Conservation (phyloP, 2,888 invertebrate genomes). For the Beris chalybata region DNA sequence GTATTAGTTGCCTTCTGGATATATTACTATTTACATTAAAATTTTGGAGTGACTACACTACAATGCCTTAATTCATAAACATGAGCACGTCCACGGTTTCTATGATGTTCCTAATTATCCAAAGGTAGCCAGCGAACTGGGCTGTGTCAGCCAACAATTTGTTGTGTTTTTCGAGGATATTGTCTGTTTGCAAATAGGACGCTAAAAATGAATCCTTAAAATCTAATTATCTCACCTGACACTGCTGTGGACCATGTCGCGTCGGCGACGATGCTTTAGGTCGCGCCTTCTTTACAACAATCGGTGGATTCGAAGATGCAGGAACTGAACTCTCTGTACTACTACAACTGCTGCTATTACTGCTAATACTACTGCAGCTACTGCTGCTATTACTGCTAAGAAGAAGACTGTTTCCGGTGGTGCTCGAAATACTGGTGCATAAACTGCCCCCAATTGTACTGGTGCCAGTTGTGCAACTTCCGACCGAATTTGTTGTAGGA, state of each 20-base stretch:
- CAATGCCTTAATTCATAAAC: no score
- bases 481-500: constrained; percentile 19
- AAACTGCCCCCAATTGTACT: constrained; percentile 22
- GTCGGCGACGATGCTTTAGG: constrained; percentile 88
- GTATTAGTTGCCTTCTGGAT: no score
- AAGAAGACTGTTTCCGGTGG: constrained; percentile 35
- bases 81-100: no score
- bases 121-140: no score
- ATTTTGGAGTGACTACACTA: no score
- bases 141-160: no score
- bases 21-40: no score
- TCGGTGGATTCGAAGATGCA: constrained; percentile 44
- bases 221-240: constrained; percentile 67
- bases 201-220: constrained; percentile 38
- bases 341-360: constrained; percentile 34
- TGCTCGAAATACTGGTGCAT: constrained; percentile 34
- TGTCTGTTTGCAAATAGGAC: not conserved
- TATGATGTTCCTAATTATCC: no score
- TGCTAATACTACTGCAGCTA: constrained; percentile 43
- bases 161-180: no score
- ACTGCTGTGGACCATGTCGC: constrained; percentile 88
- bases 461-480: constrained; percentile 35
- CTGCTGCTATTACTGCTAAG: constrained; percentile 44
- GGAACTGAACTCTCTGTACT: constrained; percentile 39
- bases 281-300: constrained; percentile 68